Conservation (phyloP, 1,140 invertebrate species). For the Drosophila lacertosa region DNA sequence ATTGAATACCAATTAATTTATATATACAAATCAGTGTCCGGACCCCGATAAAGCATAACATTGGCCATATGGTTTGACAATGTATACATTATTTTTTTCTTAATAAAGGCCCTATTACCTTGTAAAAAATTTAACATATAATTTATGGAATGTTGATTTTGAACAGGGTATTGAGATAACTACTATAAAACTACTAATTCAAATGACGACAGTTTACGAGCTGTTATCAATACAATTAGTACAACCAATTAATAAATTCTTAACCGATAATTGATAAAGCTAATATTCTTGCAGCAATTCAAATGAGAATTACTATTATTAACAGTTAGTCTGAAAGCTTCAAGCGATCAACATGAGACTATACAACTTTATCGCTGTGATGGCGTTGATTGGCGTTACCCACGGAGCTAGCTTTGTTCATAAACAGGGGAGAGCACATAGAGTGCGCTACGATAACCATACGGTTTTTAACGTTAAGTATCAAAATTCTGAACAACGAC, state of each 20-base stretch:
- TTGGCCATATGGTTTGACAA: too few species aligned
- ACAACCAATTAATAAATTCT: conserved; percentile 11
- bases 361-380: not conserved
- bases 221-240: conserved; percentile 1
- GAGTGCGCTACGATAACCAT: conserved; percentile 65
- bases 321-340: conserved; percentile 23
- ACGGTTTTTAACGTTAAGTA: conserved; percentile 58
- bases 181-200: not conserved
- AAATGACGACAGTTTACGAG: not conserved
- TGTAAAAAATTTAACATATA: too few species aligned
- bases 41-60: too few species aligned
- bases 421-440: conserved; percentile 4
- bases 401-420: conserved; percentile 14
- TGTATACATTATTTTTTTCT: too few species aligned
- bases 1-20: too few species aligned
- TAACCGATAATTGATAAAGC: conserved; percentile 40
- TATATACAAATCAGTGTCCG: too few species aligned
- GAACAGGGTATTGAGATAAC: not conserved
- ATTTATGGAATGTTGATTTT: too few species aligned
- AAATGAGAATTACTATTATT: not conserved
- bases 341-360: conserved; percentile 43
- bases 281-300: not conserved
- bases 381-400: not conserved
- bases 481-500: conserved; percentile 37
- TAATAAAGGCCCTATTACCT: too few species aligned